Conservation (phyloP, 2,888 invertebrate genomes). For the Hirtodrosophila duncani region DNA sequence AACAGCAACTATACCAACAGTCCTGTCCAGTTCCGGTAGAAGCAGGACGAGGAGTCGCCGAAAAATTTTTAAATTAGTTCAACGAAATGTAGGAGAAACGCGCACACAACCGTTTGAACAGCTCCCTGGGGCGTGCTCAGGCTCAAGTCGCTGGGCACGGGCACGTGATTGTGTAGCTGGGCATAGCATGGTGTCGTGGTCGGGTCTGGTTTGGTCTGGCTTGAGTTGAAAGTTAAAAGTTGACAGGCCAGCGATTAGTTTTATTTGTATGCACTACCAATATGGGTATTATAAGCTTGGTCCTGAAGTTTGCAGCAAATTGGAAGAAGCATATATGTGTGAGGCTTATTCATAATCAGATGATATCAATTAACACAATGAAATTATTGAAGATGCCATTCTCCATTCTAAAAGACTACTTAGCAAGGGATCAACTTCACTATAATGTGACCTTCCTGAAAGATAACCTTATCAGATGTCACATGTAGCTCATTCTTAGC, state of each 20-base stretch:
- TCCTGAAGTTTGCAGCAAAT: no score
- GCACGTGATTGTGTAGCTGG: slow-evolving; percentile 63
- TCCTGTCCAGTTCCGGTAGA: not conserved
- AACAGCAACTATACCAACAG: slow-evolving; percentile 27
- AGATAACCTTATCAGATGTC: no score
- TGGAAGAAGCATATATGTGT: no score
- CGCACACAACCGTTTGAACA: slow-evolving; percentile 58
- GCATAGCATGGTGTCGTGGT: slow-evolving; percentile 38
- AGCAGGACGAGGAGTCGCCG: slow-evolving; percentile 1
- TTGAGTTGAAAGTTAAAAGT: slow-evolving; percentile 31
- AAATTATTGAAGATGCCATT: no score
- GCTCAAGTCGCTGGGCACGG: slow-evolving; percentile 54
- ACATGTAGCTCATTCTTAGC: no score
- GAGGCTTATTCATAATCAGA: no score
- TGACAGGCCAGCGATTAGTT: slow-evolving; percentile 34
- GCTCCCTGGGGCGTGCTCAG: slow-evolving; percentile 69
- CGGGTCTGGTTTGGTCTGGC: slow-evolving; percentile 1
- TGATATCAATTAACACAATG: no score
- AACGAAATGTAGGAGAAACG: slow-evolving; percentile 22
- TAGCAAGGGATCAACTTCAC: no score
- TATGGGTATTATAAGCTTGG: no score
- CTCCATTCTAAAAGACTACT: no score
- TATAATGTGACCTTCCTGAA: no score
- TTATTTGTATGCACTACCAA: no score
- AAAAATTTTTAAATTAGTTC: slow-evolving; percentile 31